Percentiles rank a stretch among this genome's conserved stretches.
These are phyloP conservation scores for Lordiphosa fenestrarum DNA, from an alignment of 2,888 invertebrate species.

Conservation along the genomic window DNA sequence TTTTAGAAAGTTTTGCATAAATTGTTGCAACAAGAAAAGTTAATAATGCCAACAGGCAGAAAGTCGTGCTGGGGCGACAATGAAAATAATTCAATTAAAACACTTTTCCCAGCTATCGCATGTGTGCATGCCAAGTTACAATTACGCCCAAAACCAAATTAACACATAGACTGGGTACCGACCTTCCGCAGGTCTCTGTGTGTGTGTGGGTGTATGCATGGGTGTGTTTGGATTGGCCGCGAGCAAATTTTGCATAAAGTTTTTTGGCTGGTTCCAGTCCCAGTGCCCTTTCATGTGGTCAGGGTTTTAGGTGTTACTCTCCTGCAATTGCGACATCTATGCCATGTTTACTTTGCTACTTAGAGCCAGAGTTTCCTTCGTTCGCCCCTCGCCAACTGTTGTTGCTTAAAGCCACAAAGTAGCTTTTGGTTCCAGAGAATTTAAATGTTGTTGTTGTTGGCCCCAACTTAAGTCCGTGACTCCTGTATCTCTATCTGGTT, in stretches of 20 bases:
- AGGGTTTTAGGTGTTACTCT: conserved; percentile 30
- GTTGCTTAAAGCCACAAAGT: conserved; percentile 76
- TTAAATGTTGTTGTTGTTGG: conserved; percentile 56
- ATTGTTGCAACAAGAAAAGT: conserved; percentile 65
- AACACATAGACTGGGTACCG: conserved; percentile 53
- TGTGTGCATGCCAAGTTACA: conserved; percentile 76
- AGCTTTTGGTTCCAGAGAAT: conserved; percentile 65
- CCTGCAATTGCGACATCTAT: conserved; percentile 58
- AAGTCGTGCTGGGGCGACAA: conserved; percentile 59
- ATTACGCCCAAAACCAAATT: conserved; percentile 74
- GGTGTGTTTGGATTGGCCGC: conserved; percentile 46
- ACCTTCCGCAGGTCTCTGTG: conserved; percentile 7
- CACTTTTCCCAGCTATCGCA: conserved; percentile 74
- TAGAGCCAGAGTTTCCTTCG: conserved; percentile 32
- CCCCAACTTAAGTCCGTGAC: conserved; percentile 35
- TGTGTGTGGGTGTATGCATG: conserved; percentile 18
- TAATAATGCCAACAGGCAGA: conserved; percentile 50
- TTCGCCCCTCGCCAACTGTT: conserved; percentile 26
- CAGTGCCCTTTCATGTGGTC: conserved; percentile 58
- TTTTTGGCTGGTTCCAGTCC: conserved; percentile 23
- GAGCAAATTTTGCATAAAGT: conserved; percentile 62
- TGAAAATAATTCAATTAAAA: conserved; percentile 80
- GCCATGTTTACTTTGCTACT: conserved; percentile 73
- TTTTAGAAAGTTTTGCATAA: conserved; percentile 65
- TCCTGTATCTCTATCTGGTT: conserved; percentile 3